phyloP scores from a whole-genome alignment of 2,888 invertebrate genomes.

The Acrobasis suavella region DNA sequence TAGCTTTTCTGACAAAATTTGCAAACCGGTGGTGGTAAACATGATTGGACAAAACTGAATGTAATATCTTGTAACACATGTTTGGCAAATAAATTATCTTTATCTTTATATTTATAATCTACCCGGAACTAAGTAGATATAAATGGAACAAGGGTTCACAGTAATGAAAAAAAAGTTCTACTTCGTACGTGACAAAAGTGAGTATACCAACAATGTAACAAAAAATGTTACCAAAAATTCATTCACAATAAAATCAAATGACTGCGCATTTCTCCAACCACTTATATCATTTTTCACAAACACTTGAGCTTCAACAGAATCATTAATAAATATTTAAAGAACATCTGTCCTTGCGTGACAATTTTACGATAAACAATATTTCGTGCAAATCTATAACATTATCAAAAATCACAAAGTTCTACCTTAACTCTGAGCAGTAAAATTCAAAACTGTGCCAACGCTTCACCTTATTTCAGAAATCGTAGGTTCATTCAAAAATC shows the following conservation, averaged over 20 bases:
- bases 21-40: no score
- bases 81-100: no score
- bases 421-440: neutral
- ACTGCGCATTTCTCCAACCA: conserved; percentile 28
- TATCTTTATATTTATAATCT: no score
- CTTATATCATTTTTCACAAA: conserved; percentile 43
- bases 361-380: conserved; percentile 50
- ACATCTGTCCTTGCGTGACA: conserved; percentile 59
- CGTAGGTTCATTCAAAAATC: neutral
- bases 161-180: no score
- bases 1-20: no score
- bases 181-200: no score
- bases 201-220: neutral
- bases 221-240: conserved; percentile 5
- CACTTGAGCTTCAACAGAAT: conserved; percentile 51
- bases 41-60: no score
- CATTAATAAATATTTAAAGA: conserved; percentile 67
- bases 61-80: no score
- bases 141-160: no score
- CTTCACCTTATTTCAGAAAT: neutral
- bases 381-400: conserved; percentile 36
- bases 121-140: no score
- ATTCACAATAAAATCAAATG: conserved; percentile 17
- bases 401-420: neutral
- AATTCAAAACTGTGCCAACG: neutral